These are phyloP conservation scores for Chaenocephalus aceratus DNA, from an alignment of 2,113 vertebrate species.

Conservation along the genomic window DNA sequence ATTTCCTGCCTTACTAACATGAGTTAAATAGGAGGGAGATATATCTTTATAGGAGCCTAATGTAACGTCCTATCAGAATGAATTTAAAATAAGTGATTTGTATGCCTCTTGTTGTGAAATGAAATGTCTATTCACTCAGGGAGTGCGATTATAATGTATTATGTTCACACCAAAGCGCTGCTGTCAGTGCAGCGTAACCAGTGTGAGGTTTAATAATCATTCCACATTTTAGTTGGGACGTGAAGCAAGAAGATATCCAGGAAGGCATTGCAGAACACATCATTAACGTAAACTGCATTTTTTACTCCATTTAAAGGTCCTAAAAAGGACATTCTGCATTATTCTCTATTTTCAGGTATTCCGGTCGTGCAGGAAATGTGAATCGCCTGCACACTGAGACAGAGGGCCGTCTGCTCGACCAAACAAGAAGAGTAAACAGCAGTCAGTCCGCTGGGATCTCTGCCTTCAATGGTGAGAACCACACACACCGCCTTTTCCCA, in stretches of 20 bases:
- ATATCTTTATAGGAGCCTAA: neutral
- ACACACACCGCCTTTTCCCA: constrained; percentile 57
- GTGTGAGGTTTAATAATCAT: too few species aligned
- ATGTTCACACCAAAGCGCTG: neutral
- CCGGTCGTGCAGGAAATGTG: constrained; percentile 19
- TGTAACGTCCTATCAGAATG: neutral
- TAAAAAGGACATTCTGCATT: too few species aligned
- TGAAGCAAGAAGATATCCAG: too few species aligned
- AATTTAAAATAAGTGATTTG: neutral
- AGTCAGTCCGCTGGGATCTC: constrained; percentile 38
- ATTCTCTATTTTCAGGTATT: constrained; percentile 5
- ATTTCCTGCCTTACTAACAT: neutral
- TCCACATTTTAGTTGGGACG: too few species aligned
- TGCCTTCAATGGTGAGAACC: constrained; percentile 62
- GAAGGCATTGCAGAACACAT: neutral
- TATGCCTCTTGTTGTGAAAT: neutral
- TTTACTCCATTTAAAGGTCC: neutral
- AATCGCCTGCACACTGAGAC: neutral
- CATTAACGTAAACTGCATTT: neutral
- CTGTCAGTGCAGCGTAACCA: neutral
- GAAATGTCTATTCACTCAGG: neutral
- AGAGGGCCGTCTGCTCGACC: constrained; percentile 17
- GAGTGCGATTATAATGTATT: neutral
- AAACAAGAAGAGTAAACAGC: constrained; percentile 31
- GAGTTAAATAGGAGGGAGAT: neutral